A percentile compares a stretch with the other conserved stretches of the same genome.
Conservation (phyloP, 2,888 invertebrate genomes). For the Drosophila ezoana region DNA sequence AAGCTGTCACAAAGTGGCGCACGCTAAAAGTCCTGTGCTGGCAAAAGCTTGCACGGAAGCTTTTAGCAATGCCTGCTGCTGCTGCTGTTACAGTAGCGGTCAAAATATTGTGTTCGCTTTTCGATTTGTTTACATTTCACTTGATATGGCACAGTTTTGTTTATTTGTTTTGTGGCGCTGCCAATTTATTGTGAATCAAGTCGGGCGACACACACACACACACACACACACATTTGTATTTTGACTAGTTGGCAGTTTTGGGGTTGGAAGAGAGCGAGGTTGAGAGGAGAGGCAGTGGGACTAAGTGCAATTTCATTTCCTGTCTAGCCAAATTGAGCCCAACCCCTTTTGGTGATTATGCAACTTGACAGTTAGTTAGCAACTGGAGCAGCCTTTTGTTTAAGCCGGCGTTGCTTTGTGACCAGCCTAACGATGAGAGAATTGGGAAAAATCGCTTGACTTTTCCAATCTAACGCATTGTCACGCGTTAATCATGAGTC, state of each 20-base stretch:
- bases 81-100: conserved; percentile 40
- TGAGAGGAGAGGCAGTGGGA: conserved; percentile 1
- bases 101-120: conserved; percentile 26
- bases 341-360: conserved; percentile 52
- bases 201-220: conserved; percentile 12
- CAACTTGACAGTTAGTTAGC: conserved; percentile 49
- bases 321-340: conserved; percentile 60
- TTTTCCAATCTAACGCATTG: conserved; percentile 19
- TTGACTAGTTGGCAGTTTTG: conserved; percentile 43
- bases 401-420: conserved; percentile 43
- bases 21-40: conserved; percentile 36
- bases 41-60: conserved; percentile 37
- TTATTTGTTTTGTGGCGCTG: conserved; percentile 45
- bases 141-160: conserved; percentile 43
- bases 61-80: conserved; percentile 15
- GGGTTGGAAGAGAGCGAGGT: background rate
- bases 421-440: conserved; percentile 11
- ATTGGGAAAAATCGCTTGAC: conserved; percentile 28
- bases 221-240: background rate
- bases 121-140: conserved; percentile 66
- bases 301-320: conserved; percentile 65
- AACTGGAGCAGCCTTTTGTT: conserved; percentile 47
- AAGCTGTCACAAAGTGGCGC: conserved; percentile 35
- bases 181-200: conserved; percentile 31
- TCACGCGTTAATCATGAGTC: conserved; percentile 47